phyloP scores from a whole-genome alignment of 2,797 vertebrate species.

The Sciurus carolinensis region DNA sequence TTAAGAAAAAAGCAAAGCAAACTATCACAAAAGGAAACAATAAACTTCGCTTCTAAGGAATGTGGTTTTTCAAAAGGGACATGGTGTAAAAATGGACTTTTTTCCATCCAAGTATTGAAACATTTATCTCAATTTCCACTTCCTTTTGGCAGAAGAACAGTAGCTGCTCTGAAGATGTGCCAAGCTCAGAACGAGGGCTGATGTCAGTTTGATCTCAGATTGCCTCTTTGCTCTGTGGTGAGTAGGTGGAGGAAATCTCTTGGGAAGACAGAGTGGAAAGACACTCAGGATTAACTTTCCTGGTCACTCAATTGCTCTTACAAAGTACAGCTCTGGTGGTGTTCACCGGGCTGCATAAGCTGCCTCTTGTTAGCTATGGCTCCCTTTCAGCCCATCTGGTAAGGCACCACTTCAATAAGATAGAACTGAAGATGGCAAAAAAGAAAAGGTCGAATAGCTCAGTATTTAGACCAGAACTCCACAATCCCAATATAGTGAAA shows the following conservation, averaged over 20 bases:
- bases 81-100: constrained; percentile 77
- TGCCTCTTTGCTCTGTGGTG: constrained; percentile 65
- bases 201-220: constrained; percentile 77
- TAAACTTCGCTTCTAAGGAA: constrained; percentile 80
- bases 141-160: constrained; percentile 80
- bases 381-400: constrained; percentile 16
- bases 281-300: constrained; percentile 79
- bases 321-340: constrained; percentile 68
- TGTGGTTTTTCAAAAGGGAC: constrained; percentile 82
- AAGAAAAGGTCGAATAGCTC: constrained; percentile 26
- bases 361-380: constrained; percentile 20
- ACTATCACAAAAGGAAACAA: constrained; percentile 85
- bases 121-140: constrained; percentile 83
- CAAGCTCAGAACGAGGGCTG: constrained; percentile 75
- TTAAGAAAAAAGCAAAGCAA: constrained; percentile 77
- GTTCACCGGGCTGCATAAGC: constrained; percentile 67
- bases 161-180: constrained; percentile 80
- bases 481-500: not conserved
- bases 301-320: constrained; percentile 72
- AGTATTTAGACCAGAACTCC: constrained; percentile 55
- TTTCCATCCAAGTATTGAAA: constrained; percentile 84
- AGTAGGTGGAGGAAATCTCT: constrained; percentile 73
- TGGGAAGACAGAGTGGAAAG: constrained; percentile 74
- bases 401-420: constrained; percentile 65
- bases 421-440: constrained; percentile 45